Evolutionary conservation across 2,888 invertebrate genomes (phyloP).

Genomic region (Stenoptilia bipunctidactyla): DNA sequence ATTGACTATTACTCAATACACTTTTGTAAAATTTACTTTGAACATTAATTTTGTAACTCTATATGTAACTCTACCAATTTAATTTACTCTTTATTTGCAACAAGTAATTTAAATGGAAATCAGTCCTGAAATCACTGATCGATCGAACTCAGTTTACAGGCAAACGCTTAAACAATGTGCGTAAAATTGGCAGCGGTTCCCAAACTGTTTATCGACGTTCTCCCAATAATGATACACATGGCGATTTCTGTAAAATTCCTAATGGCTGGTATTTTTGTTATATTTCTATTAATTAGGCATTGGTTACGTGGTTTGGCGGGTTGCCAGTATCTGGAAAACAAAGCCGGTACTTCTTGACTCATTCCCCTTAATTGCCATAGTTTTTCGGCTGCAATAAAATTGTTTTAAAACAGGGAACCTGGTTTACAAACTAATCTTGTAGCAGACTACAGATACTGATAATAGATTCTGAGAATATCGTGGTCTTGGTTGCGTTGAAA

Average conservation of each 20-base stretch:
- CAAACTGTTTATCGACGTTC: no score
- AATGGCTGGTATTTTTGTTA: not conserved
- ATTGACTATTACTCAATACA: no score
- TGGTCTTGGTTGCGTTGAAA: not conserved
- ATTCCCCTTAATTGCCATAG: conserved; percentile 44
- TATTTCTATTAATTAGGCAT: conserved; percentile 29
- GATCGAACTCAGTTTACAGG: no score
- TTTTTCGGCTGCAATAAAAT: conserved; percentile 44
- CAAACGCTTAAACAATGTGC: no score
- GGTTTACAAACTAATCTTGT: conserved; percentile 7
- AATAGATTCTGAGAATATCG: not conserved
- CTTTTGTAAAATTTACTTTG: no score
- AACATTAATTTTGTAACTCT: no score
- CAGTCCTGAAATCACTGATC: no score
- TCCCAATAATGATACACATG: no score
- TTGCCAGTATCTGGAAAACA: conserved; percentile 38
- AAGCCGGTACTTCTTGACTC: conserved; percentile 35
- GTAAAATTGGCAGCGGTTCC: no score
- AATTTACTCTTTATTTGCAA: no score
- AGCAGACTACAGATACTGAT: not conserved
- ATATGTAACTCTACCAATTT: no score
- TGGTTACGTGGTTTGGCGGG: conserved; percentile 26
- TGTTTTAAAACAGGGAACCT: conserved; percentile 16
- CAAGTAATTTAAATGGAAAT: no score
- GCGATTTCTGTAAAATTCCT: not conserved